Evolutionary conservation across 2,888 invertebrate species (phyloP).

Genomic region (Polydesmus complanatus): DNA sequence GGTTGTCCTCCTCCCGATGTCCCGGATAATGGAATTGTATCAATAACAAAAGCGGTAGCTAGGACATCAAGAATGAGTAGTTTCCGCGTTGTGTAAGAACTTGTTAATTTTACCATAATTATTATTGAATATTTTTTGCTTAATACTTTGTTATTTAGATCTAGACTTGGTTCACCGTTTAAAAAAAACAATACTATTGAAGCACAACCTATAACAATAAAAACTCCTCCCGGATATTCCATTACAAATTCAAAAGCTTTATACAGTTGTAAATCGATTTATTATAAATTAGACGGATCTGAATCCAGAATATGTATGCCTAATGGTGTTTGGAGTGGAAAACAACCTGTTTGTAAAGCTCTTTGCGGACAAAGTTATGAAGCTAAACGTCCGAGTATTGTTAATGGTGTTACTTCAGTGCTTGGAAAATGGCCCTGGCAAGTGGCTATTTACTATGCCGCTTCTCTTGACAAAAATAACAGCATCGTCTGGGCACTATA

Average conservation of each 20-base stretch:
- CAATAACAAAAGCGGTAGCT: slow-evolving; percentile 2
- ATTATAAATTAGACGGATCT: slow-evolving; percentile 21
- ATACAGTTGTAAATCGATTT: slow-evolving; percentile 20
- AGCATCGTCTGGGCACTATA: slow-evolving; percentile 16
- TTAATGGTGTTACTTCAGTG: slow-evolving; percentile 21
- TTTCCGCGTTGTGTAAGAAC: not conserved
- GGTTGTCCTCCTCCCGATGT: slow-evolving; percentile 20
- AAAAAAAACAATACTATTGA: too few relatives aligned
- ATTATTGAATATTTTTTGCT: not conserved
- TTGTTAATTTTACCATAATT: not conserved
- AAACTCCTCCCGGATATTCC: slow-evolving; percentile 3
- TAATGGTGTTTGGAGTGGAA: slow-evolving; percentile 22
- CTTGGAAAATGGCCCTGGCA: slow-evolving; percentile 23
- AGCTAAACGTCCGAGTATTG: slow-evolving; percentile 20
- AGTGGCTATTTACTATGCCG: slow-evolving; percentile 12
- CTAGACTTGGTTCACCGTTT: slow-evolving; percentile 10
- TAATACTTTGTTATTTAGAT: not conserved
- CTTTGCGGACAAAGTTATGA: slow-evolving; percentile 21
- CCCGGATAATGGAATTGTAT: slow-evolving; percentile 15
- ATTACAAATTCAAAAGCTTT: slow-evolving; percentile 18
- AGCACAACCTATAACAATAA: not conserved
- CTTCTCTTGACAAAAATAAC: slow-evolving; percentile 14
- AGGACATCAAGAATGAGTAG: not conserved
- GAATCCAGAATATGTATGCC: slow-evolving; percentile 19
- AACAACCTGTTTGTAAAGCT: slow-evolving; percentile 20